These are phyloP conservation scores for Dallia pectoralis DNA, from an alignment of 2,797 vertebrate species.

Conservation along the genomic window DNA sequence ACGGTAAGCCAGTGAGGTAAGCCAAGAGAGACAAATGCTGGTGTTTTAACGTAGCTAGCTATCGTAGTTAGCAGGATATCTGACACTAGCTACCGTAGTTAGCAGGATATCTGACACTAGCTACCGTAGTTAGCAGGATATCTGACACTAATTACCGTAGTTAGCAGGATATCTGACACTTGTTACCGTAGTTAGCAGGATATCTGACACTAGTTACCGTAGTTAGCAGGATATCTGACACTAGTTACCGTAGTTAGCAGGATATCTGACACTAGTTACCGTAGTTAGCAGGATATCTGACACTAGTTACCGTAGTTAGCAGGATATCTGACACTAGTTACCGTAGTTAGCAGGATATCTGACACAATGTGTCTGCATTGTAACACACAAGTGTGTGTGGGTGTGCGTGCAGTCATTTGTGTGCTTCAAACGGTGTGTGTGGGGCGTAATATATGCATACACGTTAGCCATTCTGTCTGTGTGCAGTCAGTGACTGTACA, in stretches of 20 bases:
- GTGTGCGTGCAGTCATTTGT: slow-evolving; percentile 32
- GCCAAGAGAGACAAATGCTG: too few species aligned
- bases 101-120: not conserved
- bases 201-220: too few species aligned
- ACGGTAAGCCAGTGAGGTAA: not conserved
- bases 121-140: too few species aligned
- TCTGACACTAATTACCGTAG: slow-evolving; percentile 6
- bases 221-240: not conserved
- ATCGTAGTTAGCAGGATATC: slow-evolving; percentile 4
- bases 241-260: slow-evolving; percentile 31
- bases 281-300: too few species aligned
- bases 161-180: too few species aligned
- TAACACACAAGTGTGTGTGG: slow-evolving; percentile 20
- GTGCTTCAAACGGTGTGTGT: slow-evolving; percentile 58
- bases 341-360: too few species aligned
- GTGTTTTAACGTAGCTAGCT: slow-evolving; percentile 32
- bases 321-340: too few species aligned
- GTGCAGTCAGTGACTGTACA: slow-evolving; percentile 34
- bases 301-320: slow-evolving; percentile 32
- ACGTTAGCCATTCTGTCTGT: slow-evolving; percentile 9
- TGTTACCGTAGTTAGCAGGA: slow-evolving; percentile 22
- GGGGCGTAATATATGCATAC: slow-evolving; percentile 50
- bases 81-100: too few species aligned
- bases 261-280: too few species aligned
- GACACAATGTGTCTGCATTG: slow-evolving; percentile 18